A percentile compares a stretch with the other conserved stretches of the same genome.
phyloP scores from a whole-genome alignment of 2,797 vertebrate genomes.

The Karalla daura region DNA sequence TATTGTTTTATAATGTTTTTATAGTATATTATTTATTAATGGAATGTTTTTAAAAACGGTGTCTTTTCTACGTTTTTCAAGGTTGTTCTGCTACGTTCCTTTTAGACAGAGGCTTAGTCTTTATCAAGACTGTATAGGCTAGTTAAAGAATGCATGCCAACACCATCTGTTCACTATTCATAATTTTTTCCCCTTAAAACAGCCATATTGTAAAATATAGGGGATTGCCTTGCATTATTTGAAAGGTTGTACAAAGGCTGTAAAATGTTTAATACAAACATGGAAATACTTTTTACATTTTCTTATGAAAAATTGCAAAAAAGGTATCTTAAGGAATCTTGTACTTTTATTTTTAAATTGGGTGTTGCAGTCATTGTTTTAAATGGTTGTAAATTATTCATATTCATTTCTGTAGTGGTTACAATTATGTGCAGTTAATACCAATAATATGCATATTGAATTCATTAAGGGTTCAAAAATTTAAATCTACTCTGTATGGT shows the following conservation, averaged over 20 bases:
- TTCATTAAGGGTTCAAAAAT: constrained; percentile 43
- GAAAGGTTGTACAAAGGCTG: constrained; percentile 70
- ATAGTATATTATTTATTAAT: constrained; percentile 85
- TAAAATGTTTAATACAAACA: constrained; percentile 74
- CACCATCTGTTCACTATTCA: constrained; percentile 69
- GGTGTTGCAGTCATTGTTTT: constrained; percentile 89
- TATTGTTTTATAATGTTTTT: constrained; percentile 80
- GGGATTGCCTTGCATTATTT: constrained; percentile 52
- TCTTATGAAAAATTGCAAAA: constrained; percentile 68
- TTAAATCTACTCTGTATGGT: constrained; percentile 57
- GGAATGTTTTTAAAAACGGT: constrained; percentile 65
- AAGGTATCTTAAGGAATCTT: constrained; percentile 70
- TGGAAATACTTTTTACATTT: constrained; percentile 80
- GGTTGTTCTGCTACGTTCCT: constrained; percentile 47
- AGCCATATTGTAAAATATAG: constrained; percentile 33
- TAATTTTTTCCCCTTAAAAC: constrained; percentile 25
- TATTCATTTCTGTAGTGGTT: constrained; percentile 60
- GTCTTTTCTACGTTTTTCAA: constrained; percentile 64
- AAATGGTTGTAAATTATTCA: constrained; percentile 87
- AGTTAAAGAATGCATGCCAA: constrained; percentile 71
- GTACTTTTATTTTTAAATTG: constrained; percentile 65
- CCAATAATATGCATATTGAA: constrained; percentile 38
- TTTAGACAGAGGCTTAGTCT: constrained; percentile 42
- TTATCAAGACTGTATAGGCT: constrained; percentile 62
- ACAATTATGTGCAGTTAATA: constrained; percentile 70